phyloP scores from a whole-genome alignment of 2,888 invertebrate genomes.

The Ariolimax columbianus region DNA sequence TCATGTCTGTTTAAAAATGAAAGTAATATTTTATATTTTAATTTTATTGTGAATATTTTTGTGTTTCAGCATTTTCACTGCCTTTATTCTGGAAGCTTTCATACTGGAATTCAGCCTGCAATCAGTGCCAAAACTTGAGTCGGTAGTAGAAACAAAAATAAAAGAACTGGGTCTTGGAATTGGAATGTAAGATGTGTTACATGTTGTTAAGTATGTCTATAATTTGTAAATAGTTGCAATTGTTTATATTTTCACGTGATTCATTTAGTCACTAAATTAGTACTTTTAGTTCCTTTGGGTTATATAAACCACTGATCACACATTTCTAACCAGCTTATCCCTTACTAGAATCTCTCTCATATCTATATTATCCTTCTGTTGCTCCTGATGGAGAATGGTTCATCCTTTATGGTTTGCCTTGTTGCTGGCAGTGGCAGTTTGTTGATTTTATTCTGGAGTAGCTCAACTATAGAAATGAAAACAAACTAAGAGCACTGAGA shows the following conservation, averaged over 20 bases:
- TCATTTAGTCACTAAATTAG: not conserved
- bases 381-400: too few species aligned
- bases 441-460: too few species aligned
- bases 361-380: too few species aligned
- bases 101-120: conserved; percentile 79
- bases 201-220: not conserved
- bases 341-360: too few species aligned
- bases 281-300: not conserved
- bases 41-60: not conserved
- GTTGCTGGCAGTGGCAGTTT: too few species aligned
- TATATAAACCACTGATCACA: too few species aligned
- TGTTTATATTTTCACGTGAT: not conserved
- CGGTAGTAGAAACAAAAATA: conserved; percentile 77
- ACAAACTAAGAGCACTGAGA: too few species aligned
- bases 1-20: not conserved
- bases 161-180: conserved; percentile 78
- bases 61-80: conserved; percentile 80
- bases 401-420: too few species aligned
- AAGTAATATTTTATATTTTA: conserved; percentile 1
- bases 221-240: not conserved
- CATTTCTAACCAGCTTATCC: too few species aligned
- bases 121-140: conserved; percentile 75
- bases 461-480: too few species aligned
- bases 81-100: conserved; percentile 81
- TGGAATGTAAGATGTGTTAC: conserved; percentile 66